These are phyloP conservation scores for Chouioia cunea DNA, from an alignment of 2,888 invertebrate species.

Conservation along the genomic window DNA sequence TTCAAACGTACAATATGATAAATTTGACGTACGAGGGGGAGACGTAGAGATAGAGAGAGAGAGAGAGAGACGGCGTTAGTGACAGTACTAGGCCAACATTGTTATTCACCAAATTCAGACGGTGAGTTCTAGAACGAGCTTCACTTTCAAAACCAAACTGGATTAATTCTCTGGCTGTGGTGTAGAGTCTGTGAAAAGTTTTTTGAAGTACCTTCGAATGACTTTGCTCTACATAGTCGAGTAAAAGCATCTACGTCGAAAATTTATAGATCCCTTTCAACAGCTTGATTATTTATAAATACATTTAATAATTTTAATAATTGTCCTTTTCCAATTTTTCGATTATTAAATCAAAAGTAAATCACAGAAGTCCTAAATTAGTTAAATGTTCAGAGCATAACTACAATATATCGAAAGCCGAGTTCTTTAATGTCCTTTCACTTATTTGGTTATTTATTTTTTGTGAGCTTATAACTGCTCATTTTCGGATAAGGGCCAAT, in stretches of 20 bases:
- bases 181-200: slow-evolving; percentile 30
- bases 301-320: too few relatives aligned
- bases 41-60: slow-evolving; percentile 33
- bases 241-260: slow-evolving; percentile 21
- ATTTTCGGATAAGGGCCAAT: slow-evolving; percentile 24
- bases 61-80: background rate
- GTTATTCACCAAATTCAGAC: slow-evolving; percentile 31
- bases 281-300: too few relatives aligned
- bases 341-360: too few relatives aligned
- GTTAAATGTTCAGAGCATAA: too few relatives aligned
- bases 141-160: slow-evolving; percentile 39
- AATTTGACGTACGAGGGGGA: too few relatives aligned
- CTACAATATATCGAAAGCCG: too few relatives aligned
- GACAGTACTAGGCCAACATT: slow-evolving; percentile 13
- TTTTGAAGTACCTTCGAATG: slow-evolving; percentile 23
- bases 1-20: slow-evolving; percentile 27
- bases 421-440: too few relatives aligned
- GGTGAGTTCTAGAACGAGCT: slow-evolving; percentile 20
- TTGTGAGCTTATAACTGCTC: too few relatives aligned
- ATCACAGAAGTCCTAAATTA: too few relatives aligned
- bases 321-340: too few relatives aligned
- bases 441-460: too few relatives aligned
- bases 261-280: slow-evolving; percentile 35
- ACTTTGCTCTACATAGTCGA: slow-evolving; percentile 23
- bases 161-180: slow-evolving; percentile 31